Base-by-base conservation (phyloP, 2,888 invertebrate genomes). In the Agrotis puta region DNA sequence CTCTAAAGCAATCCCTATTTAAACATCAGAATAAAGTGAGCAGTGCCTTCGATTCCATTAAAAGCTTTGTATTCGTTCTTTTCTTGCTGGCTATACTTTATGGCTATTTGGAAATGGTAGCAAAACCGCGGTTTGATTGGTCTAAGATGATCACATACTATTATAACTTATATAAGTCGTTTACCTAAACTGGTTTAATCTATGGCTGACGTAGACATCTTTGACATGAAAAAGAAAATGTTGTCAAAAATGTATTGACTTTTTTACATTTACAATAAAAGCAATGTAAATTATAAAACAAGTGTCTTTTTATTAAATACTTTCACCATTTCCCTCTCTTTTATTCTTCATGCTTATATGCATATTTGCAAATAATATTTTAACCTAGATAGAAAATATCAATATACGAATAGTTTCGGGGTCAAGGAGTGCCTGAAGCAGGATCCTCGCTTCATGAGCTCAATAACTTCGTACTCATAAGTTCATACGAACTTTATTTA, bases 351-450 rank as follows among this genome's bases (percentile, higher is more conserved):
- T n/a, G n/a, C n/a, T n/a, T n/a, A n/a, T n/a, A n/a, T n/a, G n/a
- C n/a, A n/a, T 53, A 51, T 45, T 43, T n/a, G 51, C 62, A 63
- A 74, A 74, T 70, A 74, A 24, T 72, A 74, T 74, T 63, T 77
- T 9, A 11, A 11, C 39, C 39, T 11, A 39, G 9, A 39, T 39
- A 39, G 2, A 27, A 27, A 27, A 27, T 27, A n/a, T n/a, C n/a
- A n/a, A n/a, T n/a, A n/a, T n/a, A 27, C 3, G 27, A 27, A 27
- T 27, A 27, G 27, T 27, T 39, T 2, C 2, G 39, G 39, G 0
- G 39, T 39, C 2, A 39, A 39, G 39, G 11, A 39, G 39, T 39
- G 39, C 2, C 39, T 39, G 48, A 48, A 59, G n/a, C 53, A 73
- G 53, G 45, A 56, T 57, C 14, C 20, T 50, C 24, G 22, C 43